Evolutionary conservation across 2,888 invertebrate genomes (phyloP), one percentile per base, ranked within the genome.

Genomic region (Drosophila sordidapex): DNA sequence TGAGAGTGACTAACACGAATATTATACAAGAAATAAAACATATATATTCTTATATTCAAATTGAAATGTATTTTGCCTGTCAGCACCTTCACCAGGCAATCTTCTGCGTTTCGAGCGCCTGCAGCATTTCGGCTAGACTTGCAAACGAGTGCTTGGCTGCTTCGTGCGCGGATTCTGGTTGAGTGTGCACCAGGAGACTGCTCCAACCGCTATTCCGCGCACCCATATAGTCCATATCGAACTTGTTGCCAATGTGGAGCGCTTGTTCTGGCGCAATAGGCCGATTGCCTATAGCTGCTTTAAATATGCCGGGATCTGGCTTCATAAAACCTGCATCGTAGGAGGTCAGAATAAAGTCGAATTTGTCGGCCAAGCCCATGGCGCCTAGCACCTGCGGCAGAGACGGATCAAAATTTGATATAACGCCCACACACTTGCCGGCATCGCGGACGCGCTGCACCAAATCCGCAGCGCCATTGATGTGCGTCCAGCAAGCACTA

Each of bases 391-490:
- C 95, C 18, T 94, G 93, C 57, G 95, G 94, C 3, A 98, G 93
- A 40, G 98, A 94, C 27, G 97, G 96, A 93, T 98, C 98, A 93
- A 96, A 97, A 93, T 99, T 99, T 1, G 98, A 98, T 79, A 98
- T 96, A 0, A 98, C 94, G 4, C 98, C 98, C 40, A 98, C 83
- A 33, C 69, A 79, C 65, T 93, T 93, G 27, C 85, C 86, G 5
- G 80, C 63, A 6, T 80, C 35, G 0, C 89, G 89, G 0, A 97
- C 91, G 72, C 94, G 93, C 7, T 94, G 91, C 7, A 93, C 74
- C 15, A 98, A 92, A 25, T 95, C 94, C 25, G 93, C 87, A 7
- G 95, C 94, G 8, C 96, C 96, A 13, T 95, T 93, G 58, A 95
- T 94, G 35, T 95, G 93, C 76, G 94, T 93, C 97, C 98, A 98